Conservation (phyloP, 2,888 invertebrate species). For the Pachymerium ferrugineum region DNA sequence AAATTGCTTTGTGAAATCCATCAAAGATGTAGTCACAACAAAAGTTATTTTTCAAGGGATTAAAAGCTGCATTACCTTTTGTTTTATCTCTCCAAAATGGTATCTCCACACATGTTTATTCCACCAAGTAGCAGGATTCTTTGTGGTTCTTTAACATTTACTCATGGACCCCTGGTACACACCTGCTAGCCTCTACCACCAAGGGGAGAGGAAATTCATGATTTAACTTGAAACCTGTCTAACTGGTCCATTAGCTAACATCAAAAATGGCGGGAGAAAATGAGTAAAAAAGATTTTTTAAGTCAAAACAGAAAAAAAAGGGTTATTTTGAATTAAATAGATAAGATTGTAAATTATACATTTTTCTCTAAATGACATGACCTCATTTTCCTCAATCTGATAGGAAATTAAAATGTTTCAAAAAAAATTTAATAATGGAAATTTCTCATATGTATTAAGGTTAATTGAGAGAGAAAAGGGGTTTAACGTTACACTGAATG, state of each 20-base stretch:
- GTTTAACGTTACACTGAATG: too few species aligned
- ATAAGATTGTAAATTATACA: too few species aligned
- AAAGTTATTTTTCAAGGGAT: too few species aligned
- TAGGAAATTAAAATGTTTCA: too few species aligned
- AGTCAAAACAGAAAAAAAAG: not conserved
- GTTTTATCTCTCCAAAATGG: not conserved
- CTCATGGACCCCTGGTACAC: slow-evolving; percentile 1
- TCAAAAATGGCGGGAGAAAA: slow-evolving; percentile 1
- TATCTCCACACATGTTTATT: not conserved
- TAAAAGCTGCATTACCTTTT: not conserved
- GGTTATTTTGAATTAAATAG: too few species aligned
- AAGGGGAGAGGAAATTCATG: not conserved
- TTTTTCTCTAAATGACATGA: too few species aligned
- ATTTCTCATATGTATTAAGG: too few species aligned
- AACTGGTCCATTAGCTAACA: slow-evolving; percentile 15
- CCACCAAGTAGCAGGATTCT: slow-evolving; percentile 7
- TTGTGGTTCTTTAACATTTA: slow-evolving; percentile 15
- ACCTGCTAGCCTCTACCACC: not conserved
- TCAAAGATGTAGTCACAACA: too few species aligned
- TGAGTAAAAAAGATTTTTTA: not conserved
- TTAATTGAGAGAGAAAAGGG: too few species aligned
- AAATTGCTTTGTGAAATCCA: too few species aligned
- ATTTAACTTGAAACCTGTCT: slow-evolving; percentile 5
- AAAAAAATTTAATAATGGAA: too few species aligned
- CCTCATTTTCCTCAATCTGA: too few species aligned